Conservation (phyloP, 2,888 invertebrate genomes). For the Dinocampus coccinellae region DNA sequence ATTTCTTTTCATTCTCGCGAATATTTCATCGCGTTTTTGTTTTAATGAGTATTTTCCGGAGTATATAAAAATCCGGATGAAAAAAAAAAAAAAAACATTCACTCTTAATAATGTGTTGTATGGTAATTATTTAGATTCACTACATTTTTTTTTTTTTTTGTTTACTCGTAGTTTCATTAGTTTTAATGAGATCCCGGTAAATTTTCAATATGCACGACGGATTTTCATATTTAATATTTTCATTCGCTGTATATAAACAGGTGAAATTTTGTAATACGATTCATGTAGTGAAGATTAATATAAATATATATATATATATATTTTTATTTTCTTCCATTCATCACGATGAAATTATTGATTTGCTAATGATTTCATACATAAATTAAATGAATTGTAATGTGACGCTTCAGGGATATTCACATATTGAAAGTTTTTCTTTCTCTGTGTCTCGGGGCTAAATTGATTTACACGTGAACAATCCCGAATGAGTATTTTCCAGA, state of each 20-base stretch:
- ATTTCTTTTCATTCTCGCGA: not conserved
- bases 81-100: too few species aligned
- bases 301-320: not conserved
- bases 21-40: not conserved
- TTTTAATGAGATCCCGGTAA: not conserved
- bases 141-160: not conserved
- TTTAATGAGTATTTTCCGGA: not conserved
- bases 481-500: slow-evolving; percentile 9
- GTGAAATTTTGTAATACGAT: not conserved
- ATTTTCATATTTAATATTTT: not conserved
- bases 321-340: not conserved
- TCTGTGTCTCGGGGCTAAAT: not conserved
- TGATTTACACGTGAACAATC: slow-evolving; percentile 7
- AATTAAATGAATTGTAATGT: not conserved
- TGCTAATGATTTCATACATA: not conserved
- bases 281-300: too few species aligned
- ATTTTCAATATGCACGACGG: not conserved
- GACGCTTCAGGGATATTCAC: not conserved
- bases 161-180: not conserved
- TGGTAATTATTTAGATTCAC: not conserved
- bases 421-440: not conserved
- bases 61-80: not conserved
- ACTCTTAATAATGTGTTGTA: not conserved
- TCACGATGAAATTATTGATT: not conserved
- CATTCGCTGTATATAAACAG: not conserved